These are phyloP conservation scores for Aricia agestis DNA, from an alignment of 1,140 invertebrate species.

Conservation along the genomic window DNA sequence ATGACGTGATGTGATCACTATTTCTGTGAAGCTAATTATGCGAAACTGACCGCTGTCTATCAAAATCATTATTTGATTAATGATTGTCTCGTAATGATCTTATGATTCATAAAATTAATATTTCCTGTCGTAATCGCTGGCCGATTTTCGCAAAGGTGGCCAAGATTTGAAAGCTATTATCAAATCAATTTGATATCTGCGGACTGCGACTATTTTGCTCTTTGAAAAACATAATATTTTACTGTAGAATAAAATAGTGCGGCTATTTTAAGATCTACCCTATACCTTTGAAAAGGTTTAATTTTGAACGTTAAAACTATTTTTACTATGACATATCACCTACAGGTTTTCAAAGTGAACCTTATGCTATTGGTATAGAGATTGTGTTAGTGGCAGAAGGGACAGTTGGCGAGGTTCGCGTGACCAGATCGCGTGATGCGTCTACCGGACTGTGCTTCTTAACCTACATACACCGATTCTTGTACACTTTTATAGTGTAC, in stretches of 20 bases:
- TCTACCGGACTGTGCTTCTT: background rate
- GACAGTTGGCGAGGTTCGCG: background rate
- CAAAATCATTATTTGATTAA: slow-evolving; percentile 2
- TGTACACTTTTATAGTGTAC: background rate
- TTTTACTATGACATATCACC: background rate
- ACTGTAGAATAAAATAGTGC: too few species aligned
- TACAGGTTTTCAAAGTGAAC: too few species aligned
- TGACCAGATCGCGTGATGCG: background rate
- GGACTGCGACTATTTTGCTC: too few species aligned
- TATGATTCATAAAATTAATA: background rate
- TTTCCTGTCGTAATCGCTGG: background rate
- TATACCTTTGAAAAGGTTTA: background rate
- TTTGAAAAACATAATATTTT: too few species aligned
- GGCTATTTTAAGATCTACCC: too few species aligned
- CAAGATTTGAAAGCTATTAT: too few species aligned
- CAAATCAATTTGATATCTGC: too few species aligned
- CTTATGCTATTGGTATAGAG: too few species aligned
- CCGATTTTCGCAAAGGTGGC: too few species aligned
- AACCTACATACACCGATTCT: slow-evolving; percentile 1
- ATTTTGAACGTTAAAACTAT: background rate
- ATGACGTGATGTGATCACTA: background rate
- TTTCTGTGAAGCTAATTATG: slow-evolving; percentile 6
- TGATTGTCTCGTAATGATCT: slow-evolving; percentile 9
- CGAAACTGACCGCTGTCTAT: background rate
- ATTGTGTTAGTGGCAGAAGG: too few species aligned